Conservation (phyloP, 2,113 vertebrate species). For the Puntigrus tetrazona region DNA sequence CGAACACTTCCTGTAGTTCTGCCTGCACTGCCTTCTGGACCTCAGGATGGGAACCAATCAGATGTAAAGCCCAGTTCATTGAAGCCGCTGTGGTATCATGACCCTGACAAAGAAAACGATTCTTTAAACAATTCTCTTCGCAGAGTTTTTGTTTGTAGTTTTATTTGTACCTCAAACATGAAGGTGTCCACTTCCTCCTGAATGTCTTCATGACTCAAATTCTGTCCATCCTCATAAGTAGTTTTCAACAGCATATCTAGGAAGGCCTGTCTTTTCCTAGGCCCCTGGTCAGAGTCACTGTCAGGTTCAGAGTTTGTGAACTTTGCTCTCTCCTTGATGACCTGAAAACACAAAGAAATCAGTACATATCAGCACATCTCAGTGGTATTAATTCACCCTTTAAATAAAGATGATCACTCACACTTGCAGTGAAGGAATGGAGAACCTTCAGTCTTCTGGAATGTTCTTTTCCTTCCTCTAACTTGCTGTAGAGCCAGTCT, state of each 20-base stretch:
- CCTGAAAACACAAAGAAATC: too few species aligned
- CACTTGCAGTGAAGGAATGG: constrained; percentile 81
- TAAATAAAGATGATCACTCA: constrained; percentile 42
- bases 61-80: constrained; percentile 79
- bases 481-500: constrained; percentile 68
- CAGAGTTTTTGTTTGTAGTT: background rate
- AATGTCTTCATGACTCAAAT: constrained; percentile 75
- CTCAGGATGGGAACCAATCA: constrained; percentile 79
- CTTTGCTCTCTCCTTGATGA: constrained; percentile 75
- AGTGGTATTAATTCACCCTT: too few species aligned
- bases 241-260: constrained; percentile 81
- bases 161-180: constrained; percentile 85
- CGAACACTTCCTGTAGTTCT: constrained; percentile 82
- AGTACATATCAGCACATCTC: too few species aligned
- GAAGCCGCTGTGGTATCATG: constrained; percentile 85
- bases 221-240: constrained; percentile 77
- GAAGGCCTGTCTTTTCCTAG: constrained; percentile 74
- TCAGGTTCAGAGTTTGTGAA: constrained; percentile 40
- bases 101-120: constrained; percentile 69
- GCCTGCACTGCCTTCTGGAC: constrained; percentile 75
- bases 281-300: constrained; percentile 28
- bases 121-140: background rate
- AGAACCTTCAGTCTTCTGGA: constrained; percentile 73
- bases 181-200: constrained; percentile 88
- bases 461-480: constrained; percentile 78